phyloP scores from a whole-genome alignment of 2,888 invertebrate genomes.

The Agonum fuliginosum region DNA sequence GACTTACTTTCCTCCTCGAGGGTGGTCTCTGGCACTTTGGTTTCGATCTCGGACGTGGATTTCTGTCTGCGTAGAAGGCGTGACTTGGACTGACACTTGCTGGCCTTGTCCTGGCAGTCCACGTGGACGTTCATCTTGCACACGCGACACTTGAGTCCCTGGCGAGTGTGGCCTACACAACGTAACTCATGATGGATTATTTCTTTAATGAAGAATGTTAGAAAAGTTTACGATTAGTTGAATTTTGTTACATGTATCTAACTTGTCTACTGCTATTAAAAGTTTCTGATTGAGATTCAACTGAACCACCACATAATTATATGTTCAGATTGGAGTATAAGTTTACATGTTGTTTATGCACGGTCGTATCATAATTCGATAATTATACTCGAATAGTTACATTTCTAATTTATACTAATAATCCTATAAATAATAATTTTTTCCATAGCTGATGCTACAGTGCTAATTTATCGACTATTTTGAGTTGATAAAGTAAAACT shows the following conservation, averaged over 20 bases:
- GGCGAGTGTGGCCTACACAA: conserved; percentile 88
- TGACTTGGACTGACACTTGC: conserved; percentile 90
- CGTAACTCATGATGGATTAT: neutral
- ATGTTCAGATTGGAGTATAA: too few species aligned
- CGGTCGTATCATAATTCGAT: too few species aligned
- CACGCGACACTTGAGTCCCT: conserved; percentile 91
- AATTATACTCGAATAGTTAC: too few species aligned
- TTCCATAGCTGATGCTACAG: too few species aligned
- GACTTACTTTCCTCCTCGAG: conserved; percentile 89
- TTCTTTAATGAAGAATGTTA: too few species aligned
- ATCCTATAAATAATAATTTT: too few species aligned
- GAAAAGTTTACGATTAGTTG: too few species aligned
- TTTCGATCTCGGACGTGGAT: conserved; percentile 89
- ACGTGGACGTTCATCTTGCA: conserved; percentile 95
- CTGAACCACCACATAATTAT: too few species aligned
- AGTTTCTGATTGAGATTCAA: neutral
- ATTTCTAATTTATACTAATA: too few species aligned
- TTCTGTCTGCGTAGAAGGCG: conserved; percentile 90
- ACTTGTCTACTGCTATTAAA: conserved; percentile 12
- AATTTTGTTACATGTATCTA: neutral
- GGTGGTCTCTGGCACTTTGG: conserved; percentile 79
- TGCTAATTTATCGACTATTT: too few species aligned
- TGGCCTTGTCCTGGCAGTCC: conserved; percentile 89
- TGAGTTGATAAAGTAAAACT: too few species aligned
- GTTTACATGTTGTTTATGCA: too few species aligned